Percentiles rank a stretch among this genome's conserved stretches.
Conservation (phyloP, 2,113 vertebrate species). For the Phasianus colchicus region DNA sequence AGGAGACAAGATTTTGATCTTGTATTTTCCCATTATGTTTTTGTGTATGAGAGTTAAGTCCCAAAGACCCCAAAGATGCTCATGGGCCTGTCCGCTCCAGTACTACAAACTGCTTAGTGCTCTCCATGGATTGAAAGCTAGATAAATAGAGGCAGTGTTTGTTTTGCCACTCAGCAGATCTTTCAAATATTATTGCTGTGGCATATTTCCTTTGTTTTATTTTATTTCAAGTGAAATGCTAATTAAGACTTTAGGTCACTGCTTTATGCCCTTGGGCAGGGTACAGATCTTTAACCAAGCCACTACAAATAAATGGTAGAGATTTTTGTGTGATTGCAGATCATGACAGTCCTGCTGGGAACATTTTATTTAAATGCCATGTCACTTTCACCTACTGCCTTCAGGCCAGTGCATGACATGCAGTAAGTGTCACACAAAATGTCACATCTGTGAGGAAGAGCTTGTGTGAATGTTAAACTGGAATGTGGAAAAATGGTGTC, state of each 20-base stretch:
- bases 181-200: conserved; percentile 57
- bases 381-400: conserved; percentile 57
- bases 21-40: background rate
- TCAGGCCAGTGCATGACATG: conserved; percentile 31
- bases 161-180: conserved; percentile 41
- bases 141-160: conserved; percentile 46
- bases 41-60: background rate
- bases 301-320: conserved; percentile 44
- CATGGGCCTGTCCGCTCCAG: background rate
- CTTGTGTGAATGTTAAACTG: conserved; percentile 6
- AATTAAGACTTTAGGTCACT: conserved; percentile 40
- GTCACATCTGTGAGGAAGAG: conserved; percentile 60
- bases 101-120: conserved; percentile 4
- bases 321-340: conserved; percentile 16
- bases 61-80: background rate
- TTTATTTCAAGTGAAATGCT: conserved; percentile 49
- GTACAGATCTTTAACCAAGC: conserved; percentile 41
- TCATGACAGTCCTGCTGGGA: background rate
- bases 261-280: background rate
- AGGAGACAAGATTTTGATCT: background rate
- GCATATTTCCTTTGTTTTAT: conserved; percentile 50
- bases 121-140: conserved; percentile 9
- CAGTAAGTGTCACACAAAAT: conserved; percentile 52
- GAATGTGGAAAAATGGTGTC: conserved; percentile 60
- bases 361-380: conserved; percentile 54